A percentile compares a stretch with the other conserved stretches of the same genome.
phyloP scores from a whole-genome alignment of 2,113 vertebrate species.

The Hepsetus odoe region DNA sequence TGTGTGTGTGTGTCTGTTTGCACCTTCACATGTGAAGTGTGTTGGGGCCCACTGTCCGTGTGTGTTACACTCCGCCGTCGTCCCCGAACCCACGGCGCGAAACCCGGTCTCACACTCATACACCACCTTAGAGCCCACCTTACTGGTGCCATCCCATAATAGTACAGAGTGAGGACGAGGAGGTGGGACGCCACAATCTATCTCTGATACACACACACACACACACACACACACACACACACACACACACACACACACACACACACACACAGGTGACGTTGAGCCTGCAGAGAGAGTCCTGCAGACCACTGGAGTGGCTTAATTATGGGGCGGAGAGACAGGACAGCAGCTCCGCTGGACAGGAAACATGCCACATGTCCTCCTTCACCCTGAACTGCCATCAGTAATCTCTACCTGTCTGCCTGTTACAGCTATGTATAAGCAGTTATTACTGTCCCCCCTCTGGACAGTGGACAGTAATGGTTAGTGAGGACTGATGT shows the following conservation, averaged over 20 bases:
- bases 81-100: slow-evolving; percentile 67
- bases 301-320: too few relatives aligned
- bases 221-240: slow-evolving; percentile 4
- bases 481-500: not conserved
- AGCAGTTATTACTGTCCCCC: not conserved
- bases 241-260: slow-evolving; percentile 65
- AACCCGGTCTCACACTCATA: slow-evolving; percentile 79
- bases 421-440: not conserved
- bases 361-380: too few relatives aligned
- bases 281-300: slow-evolving; percentile 62
- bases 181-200: slow-evolving; percentile 72
- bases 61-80: slow-evolving; percentile 72
- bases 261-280: slow-evolving; percentile 69
- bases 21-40: slow-evolving; percentile 76
- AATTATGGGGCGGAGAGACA: slow-evolving; percentile 56
- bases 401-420: too few relatives aligned
- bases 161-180: slow-evolving; percentile 67
- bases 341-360: not conserved
- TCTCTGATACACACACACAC: slow-evolving; percentile 61
- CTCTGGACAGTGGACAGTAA: too few relatives aligned
- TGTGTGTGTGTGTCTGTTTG: slow-evolving; percentile 8
- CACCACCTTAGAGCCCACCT: slow-evolving; percentile 66
- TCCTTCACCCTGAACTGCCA: not conserved
- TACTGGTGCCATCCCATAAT: slow-evolving; percentile 72
- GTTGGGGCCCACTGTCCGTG: slow-evolving; percentile 72